A percentile compares a stretch with the other conserved stretches of the same genome.
Evolutionary conservation across 2,888 invertebrate genomes (phyloP).

Genomic region (Xestoiulus laeticollis): DNA sequence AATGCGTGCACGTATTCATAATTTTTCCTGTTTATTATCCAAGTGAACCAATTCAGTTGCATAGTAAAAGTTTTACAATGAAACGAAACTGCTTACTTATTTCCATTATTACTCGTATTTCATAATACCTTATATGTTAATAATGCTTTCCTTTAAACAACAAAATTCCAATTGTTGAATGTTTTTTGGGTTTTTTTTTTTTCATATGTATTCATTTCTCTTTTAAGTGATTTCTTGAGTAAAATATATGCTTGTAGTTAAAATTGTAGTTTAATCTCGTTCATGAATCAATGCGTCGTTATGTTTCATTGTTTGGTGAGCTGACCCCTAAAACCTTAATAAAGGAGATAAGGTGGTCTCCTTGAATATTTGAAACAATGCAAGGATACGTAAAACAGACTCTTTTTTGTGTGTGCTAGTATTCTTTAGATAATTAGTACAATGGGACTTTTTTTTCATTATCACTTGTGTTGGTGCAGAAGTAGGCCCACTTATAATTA

Average conservation of each 20-base stretch:
- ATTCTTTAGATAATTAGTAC: constrained; percentile 15
- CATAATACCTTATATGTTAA: not conserved
- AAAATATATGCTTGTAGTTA: not conserved
- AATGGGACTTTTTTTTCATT: not conserved
- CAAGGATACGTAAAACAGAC: constrained; percentile 1
- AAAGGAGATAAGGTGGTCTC: not conserved
- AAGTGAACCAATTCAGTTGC: not conserved
- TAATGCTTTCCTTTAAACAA: not conserved
- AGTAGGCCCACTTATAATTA: constrained; percentile 25
- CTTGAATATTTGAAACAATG: constrained; percentile 28
- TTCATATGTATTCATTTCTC: not conserved
- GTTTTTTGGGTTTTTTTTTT: not conserved
- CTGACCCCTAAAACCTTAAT: constrained; percentile 18
- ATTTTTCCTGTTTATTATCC: not conserved
- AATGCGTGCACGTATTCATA: not conserved
- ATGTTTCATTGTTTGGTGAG: constrained; percentile 29
- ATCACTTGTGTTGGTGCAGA: constrained; percentile 5
- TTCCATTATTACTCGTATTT: not conserved
- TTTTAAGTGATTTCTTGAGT: not conserved
- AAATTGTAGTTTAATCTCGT: constrained; percentile 2
- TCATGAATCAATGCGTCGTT: constrained; percentile 34
- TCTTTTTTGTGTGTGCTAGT: not conserved
- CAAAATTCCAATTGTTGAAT: not conserved
- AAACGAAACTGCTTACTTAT: not conserved
- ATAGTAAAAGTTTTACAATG: not conserved